phyloP scores from a whole-genome alignment of 2,888 invertebrate species.

The Hoplodrina blanda region DNA sequence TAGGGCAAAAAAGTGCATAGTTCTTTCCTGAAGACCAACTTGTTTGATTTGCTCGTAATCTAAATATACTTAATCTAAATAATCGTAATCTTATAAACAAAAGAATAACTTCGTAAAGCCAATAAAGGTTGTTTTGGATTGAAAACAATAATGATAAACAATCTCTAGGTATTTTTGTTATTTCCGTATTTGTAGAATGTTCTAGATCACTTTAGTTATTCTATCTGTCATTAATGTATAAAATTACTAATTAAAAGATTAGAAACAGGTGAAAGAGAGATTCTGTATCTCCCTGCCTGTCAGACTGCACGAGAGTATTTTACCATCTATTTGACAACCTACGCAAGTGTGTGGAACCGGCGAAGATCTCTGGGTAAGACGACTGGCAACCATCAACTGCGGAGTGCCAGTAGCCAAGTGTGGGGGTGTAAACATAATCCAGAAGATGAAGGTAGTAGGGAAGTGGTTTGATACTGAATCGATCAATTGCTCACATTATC shows the following conservation, averaged over 20 bases:
- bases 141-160: background rate
- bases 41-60: background rate
- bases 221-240: conserved; percentile 13
- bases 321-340: background rate
- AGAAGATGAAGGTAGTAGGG: background rate
- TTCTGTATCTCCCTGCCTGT: background rate
- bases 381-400: background rate
- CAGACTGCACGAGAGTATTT: conserved; percentile 2
- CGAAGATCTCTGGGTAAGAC: background rate
- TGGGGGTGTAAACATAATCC: background rate
- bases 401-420: background rate
- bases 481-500: too few relatives aligned
- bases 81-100: too few relatives aligned
- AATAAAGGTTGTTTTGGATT: conserved; percentile 6
- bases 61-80: too few relatives aligned
- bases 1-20: background rate
- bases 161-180: conserved; percentile 10
- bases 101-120: background rate
- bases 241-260: conserved; percentile 5
- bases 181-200: conserved; percentile 24
- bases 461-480: background rate
- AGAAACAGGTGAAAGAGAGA: background rate
- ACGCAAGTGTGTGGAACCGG: background rate
- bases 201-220: conserved; percentile 17
- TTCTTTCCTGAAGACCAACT: background rate